Evolutionary conservation across 2,113 vertebrate species (phyloP), one percentile per base, ranked within the genome.

Genomic region (Antigone vipio): DNA sequence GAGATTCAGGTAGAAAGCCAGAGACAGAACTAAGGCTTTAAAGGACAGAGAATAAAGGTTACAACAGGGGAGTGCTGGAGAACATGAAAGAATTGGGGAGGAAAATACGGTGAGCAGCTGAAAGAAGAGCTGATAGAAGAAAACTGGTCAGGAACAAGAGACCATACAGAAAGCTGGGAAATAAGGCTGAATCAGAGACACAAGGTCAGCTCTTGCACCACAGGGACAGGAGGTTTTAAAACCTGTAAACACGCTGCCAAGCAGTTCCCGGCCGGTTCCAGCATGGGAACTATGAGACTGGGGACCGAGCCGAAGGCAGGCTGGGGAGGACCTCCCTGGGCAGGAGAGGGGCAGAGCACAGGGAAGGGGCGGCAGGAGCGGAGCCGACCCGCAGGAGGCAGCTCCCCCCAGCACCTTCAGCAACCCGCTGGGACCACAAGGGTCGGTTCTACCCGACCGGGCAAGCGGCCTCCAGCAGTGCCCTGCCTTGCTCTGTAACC

Each of bases 361-460:
- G 71, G 49, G 64, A 56, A 62, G 49, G 29, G 58, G 22, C 0
- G 1, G 60, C 45, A 55, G 45, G 11, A 66, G 38, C 18, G 7
- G 50, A 66, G 17, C 62, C 49, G n/a, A 85, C 60, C 55, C 9
- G 2, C 50, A 20, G 64, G 64, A 52, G 27, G 62, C 78, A 85
- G 52, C 44, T 71, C n/a, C 47, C 80, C 76, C 60, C 3, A 0
- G 35, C 67, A 23, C 24, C 56, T n/a, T 8, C 30, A 44, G 38
- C 34, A 18, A 7, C 64, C 30, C 2, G 2, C 47, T 35, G 27
- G 50, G 29, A 63, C 42, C 22, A 35, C 38, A 12, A 9, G 19
- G 78, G 77, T 58, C 1, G 0, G 83, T 58, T 42, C 90, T 89
- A 60, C 77, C 49, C 3, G 0, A 56, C 30, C 0, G 1, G 73